A percentile compares a stretch with the other conserved stretches of the same genome.
Conservation (phyloP, 1,140 invertebrate species). For the Branchinecta lindahli region DNA sequence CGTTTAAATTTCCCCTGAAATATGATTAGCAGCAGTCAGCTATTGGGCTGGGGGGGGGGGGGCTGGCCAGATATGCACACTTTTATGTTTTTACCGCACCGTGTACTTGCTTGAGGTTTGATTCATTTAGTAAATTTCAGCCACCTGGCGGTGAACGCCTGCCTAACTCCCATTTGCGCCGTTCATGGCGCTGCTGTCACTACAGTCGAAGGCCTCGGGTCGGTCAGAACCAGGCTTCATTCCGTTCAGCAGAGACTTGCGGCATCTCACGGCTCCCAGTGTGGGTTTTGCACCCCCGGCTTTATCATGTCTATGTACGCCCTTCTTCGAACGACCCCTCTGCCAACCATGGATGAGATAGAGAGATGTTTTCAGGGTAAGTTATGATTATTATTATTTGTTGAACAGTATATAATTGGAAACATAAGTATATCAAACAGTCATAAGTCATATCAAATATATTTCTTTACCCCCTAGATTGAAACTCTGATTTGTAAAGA, state of each 20-base stretch:
- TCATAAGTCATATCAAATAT: too few species aligned
- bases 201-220: constrained; percentile 58
- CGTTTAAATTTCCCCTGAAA: too few species aligned
- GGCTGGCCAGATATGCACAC: too few species aligned
- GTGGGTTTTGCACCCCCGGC: constrained; percentile 79
- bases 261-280: constrained; percentile 73
- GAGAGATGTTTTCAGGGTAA: constrained; percentile 62
- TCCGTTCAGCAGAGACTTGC: constrained; percentile 72
- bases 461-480: too few species aligned
- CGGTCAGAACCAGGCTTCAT: constrained; percentile 47
- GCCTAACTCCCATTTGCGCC: constrained; percentile 62
- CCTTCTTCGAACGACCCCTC: constrained; percentile 46
- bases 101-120: too few species aligned
- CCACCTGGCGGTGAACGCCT: constrained; percentile 76
- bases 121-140: constrained; percentile 33
- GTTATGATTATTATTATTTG: constrained; percentile 11
- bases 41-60: too few species aligned
- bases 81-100: too few species aligned
- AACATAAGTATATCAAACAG: too few species aligned
- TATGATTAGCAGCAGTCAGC: too few species aligned
- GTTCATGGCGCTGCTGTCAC: constrained; percentile 71
- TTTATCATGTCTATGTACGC: constrained; percentile 92
- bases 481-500: too few species aligned
- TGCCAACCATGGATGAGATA: constrained; percentile 47
- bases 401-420: too few species aligned